Evolutionary conservation across 2,888 invertebrate genomes (phyloP).

Genomic region (Syrista parreyssii): DNA sequence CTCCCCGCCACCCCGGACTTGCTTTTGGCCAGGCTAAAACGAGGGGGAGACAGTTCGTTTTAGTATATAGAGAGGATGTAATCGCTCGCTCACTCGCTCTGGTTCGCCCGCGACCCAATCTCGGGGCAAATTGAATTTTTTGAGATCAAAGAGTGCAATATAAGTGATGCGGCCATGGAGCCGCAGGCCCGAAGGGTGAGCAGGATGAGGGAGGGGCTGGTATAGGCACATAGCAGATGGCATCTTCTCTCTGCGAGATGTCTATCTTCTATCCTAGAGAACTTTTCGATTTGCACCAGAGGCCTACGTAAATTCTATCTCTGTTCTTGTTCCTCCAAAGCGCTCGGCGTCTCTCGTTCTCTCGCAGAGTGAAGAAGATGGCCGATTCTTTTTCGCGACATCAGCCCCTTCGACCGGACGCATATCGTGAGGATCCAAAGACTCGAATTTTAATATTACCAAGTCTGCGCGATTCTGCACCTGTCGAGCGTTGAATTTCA

Average conservation of each 20-base stretch:
- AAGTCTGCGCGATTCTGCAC: background rate
- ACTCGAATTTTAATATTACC: slow-evolving; percentile 34
- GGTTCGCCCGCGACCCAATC: slow-evolving; percentile 50
- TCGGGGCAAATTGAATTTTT: slow-evolving; percentile 62
- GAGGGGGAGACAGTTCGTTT: slow-evolving; percentile 1
- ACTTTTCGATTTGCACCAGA: background rate
- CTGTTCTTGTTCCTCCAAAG: background rate
- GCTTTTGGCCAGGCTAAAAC: slow-evolving; percentile 5
- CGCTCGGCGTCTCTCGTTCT: background rate
- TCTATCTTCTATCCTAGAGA: background rate
- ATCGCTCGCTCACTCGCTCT: slow-evolving; percentile 10
- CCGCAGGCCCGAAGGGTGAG: background rate
- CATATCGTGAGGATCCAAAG: slow-evolving; percentile 3
- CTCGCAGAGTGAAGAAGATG: background rate
- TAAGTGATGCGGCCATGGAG: slow-evolving; percentile 27
- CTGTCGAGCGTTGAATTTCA: background rate
- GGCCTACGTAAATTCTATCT: background rate
- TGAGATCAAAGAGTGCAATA: slow-evolving; percentile 59
- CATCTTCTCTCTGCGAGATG: background rate
- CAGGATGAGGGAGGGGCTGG: background rate
- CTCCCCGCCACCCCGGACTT: background rate
- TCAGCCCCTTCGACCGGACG: too few relatives aligned
- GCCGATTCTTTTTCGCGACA: background rate
- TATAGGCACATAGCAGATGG: background rate
- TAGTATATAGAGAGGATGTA: slow-evolving; percentile 13